Base-by-base conservation (phyloP, 1,140 invertebrate genomes). In the Gryon sp. region DNA sequence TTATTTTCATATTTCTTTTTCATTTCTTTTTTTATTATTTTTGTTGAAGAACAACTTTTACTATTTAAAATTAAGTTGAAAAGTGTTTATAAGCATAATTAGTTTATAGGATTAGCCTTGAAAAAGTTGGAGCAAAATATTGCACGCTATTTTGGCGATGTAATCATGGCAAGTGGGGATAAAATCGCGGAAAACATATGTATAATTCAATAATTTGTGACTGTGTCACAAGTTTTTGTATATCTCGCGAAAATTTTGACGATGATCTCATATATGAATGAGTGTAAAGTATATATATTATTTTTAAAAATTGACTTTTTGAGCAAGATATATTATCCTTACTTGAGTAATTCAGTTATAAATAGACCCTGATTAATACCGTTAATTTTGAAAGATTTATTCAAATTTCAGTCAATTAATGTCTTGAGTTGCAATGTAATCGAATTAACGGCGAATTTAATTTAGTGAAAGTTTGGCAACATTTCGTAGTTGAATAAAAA, bases 131-230 rank as follows among this genome's bases (percentile, higher is more conserved):
- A 15, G 12, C 11, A 2, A 50, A 52, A 63, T 32, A 53, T 52
- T 53, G 48, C 46, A 53, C 3, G 60, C 48, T 65, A 65, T 65
- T 65, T 65, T 65, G 30, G 46, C 38, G 14, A 22, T 53, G 19
- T 6, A 2, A 15, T 30, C 2, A 9, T n/a, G 32, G 12, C 36
- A 41, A 32, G 34, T 63, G 34, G 20, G 36, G 41, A 12, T 1
- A 1, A 20, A 43, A 43, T 14, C 0, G 24, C 15, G n/a, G 22
- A 59, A 59, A 34, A 12, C n/a, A 28, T 7, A 43, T 41, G 22
- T 18, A 41, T 45, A 11, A 34, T 60, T 30, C 11, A 34, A 12
- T n/a, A 9, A 7, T 2, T n/a, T 2, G n/a, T 7, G 26, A 7
- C 26, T 9, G 11, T 57, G 38, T 11, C 16, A 43, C 24, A 32